phyloP scores from a whole-genome alignment of 2,113 vertebrate genomes.

The Saimiri boliviensis region DNA sequence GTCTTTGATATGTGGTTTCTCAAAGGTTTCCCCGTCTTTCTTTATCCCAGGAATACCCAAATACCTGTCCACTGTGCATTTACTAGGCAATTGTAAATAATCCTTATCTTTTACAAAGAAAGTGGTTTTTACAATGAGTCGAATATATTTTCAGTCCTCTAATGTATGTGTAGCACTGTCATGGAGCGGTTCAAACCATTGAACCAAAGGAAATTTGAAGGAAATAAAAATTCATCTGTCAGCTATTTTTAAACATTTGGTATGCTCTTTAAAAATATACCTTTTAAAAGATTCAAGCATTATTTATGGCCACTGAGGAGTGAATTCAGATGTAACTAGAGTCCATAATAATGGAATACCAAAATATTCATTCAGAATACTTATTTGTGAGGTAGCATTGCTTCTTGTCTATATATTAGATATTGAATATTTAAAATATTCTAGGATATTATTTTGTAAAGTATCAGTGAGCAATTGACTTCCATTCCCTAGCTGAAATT shows the following conservation, averaged over 20 bases:
- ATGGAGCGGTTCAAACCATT: neutral
- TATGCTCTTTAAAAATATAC: neutral
- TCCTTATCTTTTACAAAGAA: neutral
- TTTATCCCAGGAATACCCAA: neutral
- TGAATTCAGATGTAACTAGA: neutral
- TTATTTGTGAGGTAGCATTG: neutral
- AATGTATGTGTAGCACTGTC: neutral
- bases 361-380: neutral
- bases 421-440: neutral
- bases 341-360: neutral
- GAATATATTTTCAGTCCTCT: neutral
- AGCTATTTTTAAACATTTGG: neutral
- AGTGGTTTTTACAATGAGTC: neutral
- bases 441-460: neutral
- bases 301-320: neutral
- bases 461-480: neutral
- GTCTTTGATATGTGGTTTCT: neutral
- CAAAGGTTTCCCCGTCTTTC: accelerated
- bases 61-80: neutral
- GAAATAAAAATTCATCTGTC: neutral
- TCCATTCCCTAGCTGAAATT: neutral
- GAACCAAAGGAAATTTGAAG: neutral
- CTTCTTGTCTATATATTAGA: neutral
- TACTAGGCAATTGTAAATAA: no score
- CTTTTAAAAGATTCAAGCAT: neutral